A percentile compares a stretch with the other conserved stretches of the same genome.
Conservation (phyloP, 2,797 vertebrate genomes). For the Eidolon dupreanum region DNA sequence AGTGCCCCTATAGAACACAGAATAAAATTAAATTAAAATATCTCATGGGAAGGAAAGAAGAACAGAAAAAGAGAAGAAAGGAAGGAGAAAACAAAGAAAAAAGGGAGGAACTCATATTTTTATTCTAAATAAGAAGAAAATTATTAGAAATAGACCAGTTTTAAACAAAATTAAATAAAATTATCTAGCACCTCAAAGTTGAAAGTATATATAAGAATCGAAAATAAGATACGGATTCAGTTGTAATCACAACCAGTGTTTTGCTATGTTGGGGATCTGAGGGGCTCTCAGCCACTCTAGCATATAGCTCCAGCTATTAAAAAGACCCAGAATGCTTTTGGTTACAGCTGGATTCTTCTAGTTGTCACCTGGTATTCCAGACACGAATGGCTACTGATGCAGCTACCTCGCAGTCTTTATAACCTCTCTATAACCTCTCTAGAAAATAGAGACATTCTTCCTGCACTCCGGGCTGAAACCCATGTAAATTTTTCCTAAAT, state of each 20-base stretch:
- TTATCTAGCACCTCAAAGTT: neutral
- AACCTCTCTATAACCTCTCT: conserved; percentile 63
- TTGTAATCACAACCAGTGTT: neutral
- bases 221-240: conserved; percentile 24
- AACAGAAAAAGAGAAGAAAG: neutral
- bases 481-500: conserved; percentile 79
- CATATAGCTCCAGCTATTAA: neutral
- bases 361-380: conserved; percentile 75
- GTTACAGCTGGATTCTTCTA: conserved; percentile 77
- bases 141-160: neutral
- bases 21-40: neutral
- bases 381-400: conserved; percentile 68
- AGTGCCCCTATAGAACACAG: neutral
- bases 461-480: conserved; percentile 73
- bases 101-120: neutral
- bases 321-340: conserved; percentile 69
- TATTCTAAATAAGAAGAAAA: neutral
- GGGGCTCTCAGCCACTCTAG: neutral
- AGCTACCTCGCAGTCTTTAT: conserved; percentile 60
- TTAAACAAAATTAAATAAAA: conserved; percentile 47
- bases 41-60: neutral
- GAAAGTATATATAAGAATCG: neutral
- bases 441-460: conserved; percentile 80
- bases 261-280: neutral
- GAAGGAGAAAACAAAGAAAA: rapidly evolving